Base-by-base conservation (phyloP, 2,888 invertebrate species). In the Eudemis profundana region DNA sequence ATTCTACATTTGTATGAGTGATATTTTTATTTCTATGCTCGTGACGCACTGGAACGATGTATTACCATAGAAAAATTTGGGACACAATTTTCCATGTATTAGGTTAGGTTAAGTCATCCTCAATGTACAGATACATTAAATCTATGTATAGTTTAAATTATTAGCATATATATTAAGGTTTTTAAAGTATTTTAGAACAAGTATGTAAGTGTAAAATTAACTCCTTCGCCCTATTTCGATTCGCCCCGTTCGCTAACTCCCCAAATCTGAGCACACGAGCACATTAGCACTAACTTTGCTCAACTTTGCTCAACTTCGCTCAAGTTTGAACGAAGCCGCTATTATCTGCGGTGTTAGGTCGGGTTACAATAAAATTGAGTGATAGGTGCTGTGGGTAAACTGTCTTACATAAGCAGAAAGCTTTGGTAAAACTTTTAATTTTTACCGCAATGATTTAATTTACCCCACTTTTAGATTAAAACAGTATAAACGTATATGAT, bases 261-360 rank as follows among this genome's bases (percentile, higher is more conserved):
- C 14, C 46, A 17, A 46, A 57, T 46, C 33, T 10, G 44, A 56
- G 56, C 29, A 14, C 17, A 36, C 46, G 44, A 19, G 56, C 44
- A 36, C 46, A 47, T 57, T 46, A 46, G 57, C 8, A 36, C 38
- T 15, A 59, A 59, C 38, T 59, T 59, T 17, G 23, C 53, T 15
- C 15, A 36, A 44, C 44, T 44, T 44, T 10, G 51, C 33, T 7
- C 15, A 59, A 47, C 57, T 47, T 59, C 29, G 23, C 17, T 23
- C 17, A 19, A 21, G 33, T 23, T 27, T 19, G 51, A 14, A 19
- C 46, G 21, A 19, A 8, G 33, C 10, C 19, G 46, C 19, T 29
- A 54, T 33, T 56, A 27, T 17, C 27, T 27, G 27, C 54, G 54
- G 27, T 27, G n/a, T 17, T 12, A 12, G 21, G 3, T 42, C 17